A percentile compares a stretch with the other conserved stretches of the same genome.
These are phyloP conservation scores for Lepus americanus DNA, from an alignment of 2,113 vertebrate genomes.

Conservation along the genomic window DNA sequence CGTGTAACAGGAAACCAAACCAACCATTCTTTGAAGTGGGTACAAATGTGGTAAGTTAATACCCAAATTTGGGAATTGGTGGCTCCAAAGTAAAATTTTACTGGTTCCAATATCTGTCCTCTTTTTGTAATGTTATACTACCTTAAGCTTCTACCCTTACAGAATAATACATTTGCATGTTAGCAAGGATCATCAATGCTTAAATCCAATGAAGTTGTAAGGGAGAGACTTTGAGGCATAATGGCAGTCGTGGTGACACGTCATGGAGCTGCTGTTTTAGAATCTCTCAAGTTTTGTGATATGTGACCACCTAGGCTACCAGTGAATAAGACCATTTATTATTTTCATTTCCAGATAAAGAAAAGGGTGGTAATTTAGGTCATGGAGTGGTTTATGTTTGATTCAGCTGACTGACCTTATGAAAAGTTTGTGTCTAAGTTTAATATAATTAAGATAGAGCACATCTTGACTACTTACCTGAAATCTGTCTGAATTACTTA, in stretches of 20 bases:
- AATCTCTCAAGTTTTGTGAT: slow-evolving; percentile 20
- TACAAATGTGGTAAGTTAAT: background rate
- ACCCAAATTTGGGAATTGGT: slow-evolving; percentile 18
- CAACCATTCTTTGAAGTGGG: slow-evolving; percentile 38
- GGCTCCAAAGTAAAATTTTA: slow-evolving; percentile 57
- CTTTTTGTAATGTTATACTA: background rate
- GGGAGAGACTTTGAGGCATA: background rate
- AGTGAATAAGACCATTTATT: background rate
- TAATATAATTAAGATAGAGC: slow-evolving; percentile 27
- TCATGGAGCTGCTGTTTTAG: background rate
- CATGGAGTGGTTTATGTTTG: slow-evolving; percentile 13
- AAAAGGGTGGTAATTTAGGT: background rate
- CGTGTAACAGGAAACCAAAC: background rate
- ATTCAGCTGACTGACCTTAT: background rate
- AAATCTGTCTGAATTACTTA: slow-evolving; percentile 48
- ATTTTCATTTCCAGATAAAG: background rate
- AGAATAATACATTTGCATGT: slow-evolving; percentile 13
- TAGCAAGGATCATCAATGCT: background rate
- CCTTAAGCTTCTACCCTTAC: background rate
- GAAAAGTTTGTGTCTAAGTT: slow-evolving; percentile 34
- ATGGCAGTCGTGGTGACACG: background rate
- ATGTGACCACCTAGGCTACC: background rate
- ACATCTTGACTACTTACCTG: slow-evolving; percentile 42
- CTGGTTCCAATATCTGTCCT: background rate
- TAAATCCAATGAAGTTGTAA: slow-evolving; percentile 7